Percentiles rank a stretch among this genome's conserved stretches.
phyloP scores from a whole-genome alignment of 2,888 invertebrate species.

The Petrolisthes cinctipes region DNA sequence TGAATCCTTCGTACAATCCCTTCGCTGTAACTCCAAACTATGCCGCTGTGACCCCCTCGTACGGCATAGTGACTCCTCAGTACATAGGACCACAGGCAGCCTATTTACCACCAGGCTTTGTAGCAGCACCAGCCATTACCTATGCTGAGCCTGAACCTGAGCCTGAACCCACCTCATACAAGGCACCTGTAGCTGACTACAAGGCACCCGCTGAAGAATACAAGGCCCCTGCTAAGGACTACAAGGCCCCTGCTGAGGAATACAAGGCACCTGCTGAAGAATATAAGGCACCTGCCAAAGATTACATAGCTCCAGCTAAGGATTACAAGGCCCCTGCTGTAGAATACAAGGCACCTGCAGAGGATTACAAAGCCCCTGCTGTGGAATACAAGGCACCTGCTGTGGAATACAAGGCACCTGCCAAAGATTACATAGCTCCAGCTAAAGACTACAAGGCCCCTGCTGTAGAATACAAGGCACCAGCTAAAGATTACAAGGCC shows the following conservation, averaged over 20 bases:
- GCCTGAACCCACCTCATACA: constrained; percentile 1
- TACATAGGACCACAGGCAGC: constrained; percentile 36
- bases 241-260: background rate
- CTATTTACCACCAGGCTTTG: constrained; percentile 38
- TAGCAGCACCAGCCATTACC: constrained; percentile 7
- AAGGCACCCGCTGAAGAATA: constrained; percentile 19
- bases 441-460: background rate
- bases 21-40: constrained; percentile 29
- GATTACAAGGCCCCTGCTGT: background rate
- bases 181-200: background rate
- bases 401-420: constrained; percentile 42
- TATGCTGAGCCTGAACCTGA: constrained; percentile 33
- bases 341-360: background rate
- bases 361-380: background rate
- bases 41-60: constrained; percentile 6
- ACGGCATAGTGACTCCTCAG: constrained; percentile 17
- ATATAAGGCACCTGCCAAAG: constrained; percentile 40
- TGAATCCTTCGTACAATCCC: constrained; percentile 1
- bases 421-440: constrained; percentile 20
- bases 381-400: background rate
- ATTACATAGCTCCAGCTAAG: constrained; percentile 15
- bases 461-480: background rate
- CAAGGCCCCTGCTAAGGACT: background rate
- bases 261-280: background rate
- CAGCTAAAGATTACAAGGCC: background rate